These are phyloP conservation scores for Oryctolagus cuniculus DNA, from an alignment of 2,113 vertebrate genomes.

Conservation along the genomic window DNA sequence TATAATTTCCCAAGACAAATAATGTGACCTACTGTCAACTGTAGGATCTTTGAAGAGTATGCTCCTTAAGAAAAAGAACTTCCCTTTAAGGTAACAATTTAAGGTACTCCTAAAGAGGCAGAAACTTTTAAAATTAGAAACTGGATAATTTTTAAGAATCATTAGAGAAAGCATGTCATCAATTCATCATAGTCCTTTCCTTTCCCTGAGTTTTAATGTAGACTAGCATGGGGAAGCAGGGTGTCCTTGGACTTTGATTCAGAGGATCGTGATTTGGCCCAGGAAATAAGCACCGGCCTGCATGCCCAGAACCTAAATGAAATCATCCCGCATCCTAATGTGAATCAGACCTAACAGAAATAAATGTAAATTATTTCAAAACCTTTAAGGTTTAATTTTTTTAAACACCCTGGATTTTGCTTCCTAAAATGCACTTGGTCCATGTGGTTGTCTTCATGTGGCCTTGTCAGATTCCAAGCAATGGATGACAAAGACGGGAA, in stretches of 20 bases:
- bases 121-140: slow-evolving; percentile 44
- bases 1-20: not conserved
- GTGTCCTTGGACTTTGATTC: slow-evolving; percentile 30
- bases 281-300: slow-evolving; percentile 39
- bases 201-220: slow-evolving; percentile 47
- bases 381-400: slow-evolving; percentile 44
- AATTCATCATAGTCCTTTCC: slow-evolving; percentile 45
- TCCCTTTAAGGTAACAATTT: slow-evolving; percentile 11
- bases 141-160: slow-evolving; percentile 43
- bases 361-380: slow-evolving; percentile 51
- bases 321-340: slow-evolving; percentile 57
- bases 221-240: not conserved
- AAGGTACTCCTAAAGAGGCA: slow-evolving; percentile 27
- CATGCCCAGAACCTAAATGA: slow-evolving; percentile 46
- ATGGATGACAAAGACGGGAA: not conserved
- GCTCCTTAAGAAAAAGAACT: not conserved
- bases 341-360: slow-evolving; percentile 61
- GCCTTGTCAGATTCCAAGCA: not conserved
- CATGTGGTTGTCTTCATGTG: not conserved
- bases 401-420: not conserved
- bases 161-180: slow-evolving; percentile 44
- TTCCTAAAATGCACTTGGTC: not conserved
- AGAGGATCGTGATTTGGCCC: slow-evolving; percentile 57
- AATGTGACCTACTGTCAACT: not conserved
- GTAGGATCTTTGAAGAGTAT: slow-evolving; percentile 18